Evolutionary conservation across 2,888 invertebrate genomes (phyloP), one percentile per base, ranked within the genome.

Genomic region (Terebella lapidaria): DNA sequence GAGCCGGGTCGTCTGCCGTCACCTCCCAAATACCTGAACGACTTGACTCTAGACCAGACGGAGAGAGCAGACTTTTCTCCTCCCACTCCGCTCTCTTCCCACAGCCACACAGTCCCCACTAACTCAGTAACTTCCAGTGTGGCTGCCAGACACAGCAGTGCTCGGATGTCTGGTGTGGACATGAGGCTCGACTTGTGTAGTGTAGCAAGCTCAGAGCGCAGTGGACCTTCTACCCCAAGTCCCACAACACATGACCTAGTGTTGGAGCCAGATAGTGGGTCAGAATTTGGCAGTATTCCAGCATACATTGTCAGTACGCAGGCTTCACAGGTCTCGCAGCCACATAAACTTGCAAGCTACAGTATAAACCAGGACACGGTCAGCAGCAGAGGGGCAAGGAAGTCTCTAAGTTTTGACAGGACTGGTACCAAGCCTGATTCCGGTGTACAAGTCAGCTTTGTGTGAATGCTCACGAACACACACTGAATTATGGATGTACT

Each of bases 221-320:
- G 49, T 10, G 22, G 53, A 5, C 10, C 26, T 4, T 55, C 59
- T 22, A 59, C 59, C n/a, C 59, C 59, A 1, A 55, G 55, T 47
- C 59, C 59, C 3, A 59, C 59, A 10, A 59, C 59, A n/a, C 59
- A 59, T 49, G 59, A 59, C 53, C 55, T 59, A 15, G 47, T 59
- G 24, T 27, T 59, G 18, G 24, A 18, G 24, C 25, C 56, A 1
- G 57, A 58, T 2, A 54, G 54, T 22, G 25, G 54, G 27, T 25
- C 58, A 3, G 59, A 56, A 35, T 35, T 10, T 35, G n/a, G 42
- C 42, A 35, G 10, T 35, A 15, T n/a, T 15, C 42, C n/a, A n/a
- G n/a, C n/a, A n/a, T n/a, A 10, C 42, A 35, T 10, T n/a, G 10
- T n/a, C n/a, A n/a, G n/a, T n/a, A n/a, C n/a, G n/a, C n/a, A n/a